phyloP scores from a whole-genome alignment of 2,113 vertebrate species.

The Archocentrus centrarchus region DNA sequence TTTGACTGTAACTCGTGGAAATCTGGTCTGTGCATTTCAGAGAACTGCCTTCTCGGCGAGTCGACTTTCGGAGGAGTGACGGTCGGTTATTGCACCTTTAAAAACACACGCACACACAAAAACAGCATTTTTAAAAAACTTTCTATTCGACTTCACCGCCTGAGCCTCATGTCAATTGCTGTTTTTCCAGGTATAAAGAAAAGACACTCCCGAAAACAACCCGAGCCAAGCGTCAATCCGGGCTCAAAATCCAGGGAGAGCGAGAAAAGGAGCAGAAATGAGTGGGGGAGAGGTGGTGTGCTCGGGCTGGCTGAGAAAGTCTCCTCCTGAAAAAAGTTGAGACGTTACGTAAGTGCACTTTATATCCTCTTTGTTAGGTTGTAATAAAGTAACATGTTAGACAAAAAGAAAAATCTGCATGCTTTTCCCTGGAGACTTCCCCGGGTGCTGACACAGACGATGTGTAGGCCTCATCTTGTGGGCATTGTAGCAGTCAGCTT shows the following conservation, averaged over 20 bases:
- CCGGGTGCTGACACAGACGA: background rate
- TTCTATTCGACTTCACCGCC: slow-evolving; percentile 19
- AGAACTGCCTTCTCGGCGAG: slow-evolving; percentile 59
- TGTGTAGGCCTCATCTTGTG: slow-evolving; percentile 48
- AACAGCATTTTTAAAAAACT: slow-evolving; percentile 15
- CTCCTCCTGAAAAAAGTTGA: slow-evolving; percentile 98
- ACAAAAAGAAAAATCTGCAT: background rate
- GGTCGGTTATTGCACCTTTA: slow-evolving; percentile 46
- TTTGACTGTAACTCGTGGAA: slow-evolving; percentile 59
- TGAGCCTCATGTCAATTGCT: background rate
- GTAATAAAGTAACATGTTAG: slow-evolving; percentile 31
- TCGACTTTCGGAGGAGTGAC: slow-evolving; percentile 64
- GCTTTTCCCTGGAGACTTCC: slow-evolving; percentile 6
- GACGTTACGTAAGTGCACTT: slow-evolving; percentile 96
- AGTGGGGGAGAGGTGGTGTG: slow-evolving; percentile 95
- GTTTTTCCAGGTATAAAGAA: slow-evolving; percentile 49
- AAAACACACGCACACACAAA: background rate
- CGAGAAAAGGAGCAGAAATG: slow-evolving; percentile 79
- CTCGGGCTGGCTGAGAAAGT: slow-evolving; percentile 96
- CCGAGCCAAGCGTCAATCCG: slow-evolving; percentile 39
- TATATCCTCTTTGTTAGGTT: slow-evolving; percentile 56
- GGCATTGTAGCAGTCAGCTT: background rate
- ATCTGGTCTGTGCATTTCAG: slow-evolving; percentile 64
- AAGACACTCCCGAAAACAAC: slow-evolving; percentile 59
- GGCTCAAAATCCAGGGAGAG: slow-evolving; percentile 52